Base-by-base conservation (phyloP, 2,797 vertebrate genomes). In the Sternarchorhynchus goeldii region DNA sequence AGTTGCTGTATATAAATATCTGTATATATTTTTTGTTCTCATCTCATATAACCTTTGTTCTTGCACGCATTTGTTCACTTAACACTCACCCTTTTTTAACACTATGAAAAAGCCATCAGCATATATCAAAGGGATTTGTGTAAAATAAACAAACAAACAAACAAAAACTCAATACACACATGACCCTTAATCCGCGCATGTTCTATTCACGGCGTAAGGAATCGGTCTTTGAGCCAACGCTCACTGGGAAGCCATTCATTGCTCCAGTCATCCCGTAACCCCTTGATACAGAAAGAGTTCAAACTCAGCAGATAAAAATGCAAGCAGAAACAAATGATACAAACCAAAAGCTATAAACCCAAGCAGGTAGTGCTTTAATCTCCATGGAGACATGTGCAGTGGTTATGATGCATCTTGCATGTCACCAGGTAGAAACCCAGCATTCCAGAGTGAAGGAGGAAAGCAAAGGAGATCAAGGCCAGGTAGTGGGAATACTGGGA, bases 271-370 rank as follows among this genome's bases (percentile, higher is more conserved):
- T 36, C 45, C 18, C n/a, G 14, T 32, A n/a, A 67, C 64, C 53
- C 16, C 45, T 60, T 12, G 36, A 58, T 76, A 69, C 73, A 73
- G 72, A 31, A 58, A 66, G 57, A 71, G 72, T 73, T 55, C 39
- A 63, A 45, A 73, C 73, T 34, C 53, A 56, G 17, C 16, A 63
- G 62, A 62, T 65, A 59, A 57, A 71, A 71, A 72, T 2, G 5
- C 53, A 75, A 50, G 65, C 66, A 59, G 32, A 79, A 59, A 79
- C 45, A 62, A 25, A 75, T 63, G 56, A 78, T 79, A 71, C 36
- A 79, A 80, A 84, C 78, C 56, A 39, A 80, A 86, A 83, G 81
- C 76, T 77, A 50, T 69, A 8, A 77, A 72, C 39, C 59, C 70
- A 69, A 80, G 56, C 31, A 65, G 63, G 76, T 77, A 85, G 78